phyloP scores from a whole-genome alignment of 2,888 invertebrate genomes.

The Synergus itoensis region DNA sequence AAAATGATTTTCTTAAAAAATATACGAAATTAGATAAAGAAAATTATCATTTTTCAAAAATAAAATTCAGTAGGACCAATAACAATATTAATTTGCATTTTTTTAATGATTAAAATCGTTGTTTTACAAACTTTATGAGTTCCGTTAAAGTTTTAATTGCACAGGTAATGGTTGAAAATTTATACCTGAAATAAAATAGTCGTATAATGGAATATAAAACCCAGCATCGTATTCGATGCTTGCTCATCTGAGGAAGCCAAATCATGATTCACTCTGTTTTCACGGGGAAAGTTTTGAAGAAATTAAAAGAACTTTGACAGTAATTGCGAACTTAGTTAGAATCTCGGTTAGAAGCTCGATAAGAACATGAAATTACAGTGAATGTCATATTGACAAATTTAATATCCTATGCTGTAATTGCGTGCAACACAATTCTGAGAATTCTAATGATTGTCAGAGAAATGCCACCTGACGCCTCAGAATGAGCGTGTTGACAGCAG shows the following conservation, averaged over 20 bases:
- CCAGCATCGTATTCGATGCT: background rate
- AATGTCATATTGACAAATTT: background rate
- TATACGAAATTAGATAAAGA: background rate
- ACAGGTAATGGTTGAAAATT: background rate
- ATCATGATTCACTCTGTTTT: background rate
- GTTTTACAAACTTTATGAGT: background rate
- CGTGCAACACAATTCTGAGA: background rate
- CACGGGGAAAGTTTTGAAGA: background rate
- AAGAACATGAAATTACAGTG: background rate
- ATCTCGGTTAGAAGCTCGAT: background rate
- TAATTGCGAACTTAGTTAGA: background rate
- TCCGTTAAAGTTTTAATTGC: background rate
- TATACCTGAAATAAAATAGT: background rate
- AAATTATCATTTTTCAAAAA: background rate
- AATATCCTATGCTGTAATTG: background rate
- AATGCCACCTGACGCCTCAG: constrained; percentile 5
- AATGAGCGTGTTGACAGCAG: constrained; percentile 42
- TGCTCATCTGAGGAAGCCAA: background rate
- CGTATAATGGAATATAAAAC: background rate
- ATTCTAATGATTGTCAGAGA: constrained; percentile 36
- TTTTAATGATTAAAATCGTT: background rate
- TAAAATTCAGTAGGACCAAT: background rate
- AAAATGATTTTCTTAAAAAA: background rate
- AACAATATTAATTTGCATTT: background rate
- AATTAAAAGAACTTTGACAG: background rate